Conservation (phyloP, 2,113 vertebrate genomes). For the Aptenodytes patagonicus region DNA sequence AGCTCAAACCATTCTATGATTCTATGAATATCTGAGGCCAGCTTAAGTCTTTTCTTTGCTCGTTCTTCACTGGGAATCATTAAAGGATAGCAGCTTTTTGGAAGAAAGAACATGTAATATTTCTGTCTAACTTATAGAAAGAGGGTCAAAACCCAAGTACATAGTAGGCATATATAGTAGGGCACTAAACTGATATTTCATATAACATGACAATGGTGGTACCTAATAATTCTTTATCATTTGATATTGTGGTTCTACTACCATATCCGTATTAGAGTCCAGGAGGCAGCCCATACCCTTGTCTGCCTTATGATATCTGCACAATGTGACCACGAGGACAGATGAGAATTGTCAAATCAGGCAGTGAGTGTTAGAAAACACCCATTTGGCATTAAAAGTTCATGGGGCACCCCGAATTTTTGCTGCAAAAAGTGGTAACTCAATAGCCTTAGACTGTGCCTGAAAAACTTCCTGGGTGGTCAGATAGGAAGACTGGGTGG, state of each 20-base stretch:
- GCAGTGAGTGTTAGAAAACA: background rate
- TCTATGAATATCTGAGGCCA: background rate
- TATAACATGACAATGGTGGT: background rate
- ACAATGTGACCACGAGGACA: background rate
- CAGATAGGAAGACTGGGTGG: background rate
- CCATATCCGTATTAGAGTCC: background rate
- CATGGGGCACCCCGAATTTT: background rate
- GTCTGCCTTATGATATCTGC: background rate
- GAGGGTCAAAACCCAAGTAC: background rate
- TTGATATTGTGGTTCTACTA: background rate
- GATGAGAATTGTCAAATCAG: background rate
- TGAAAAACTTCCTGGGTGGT: background rate
- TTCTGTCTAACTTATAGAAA: background rate
- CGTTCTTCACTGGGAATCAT: background rate
- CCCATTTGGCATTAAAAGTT: background rate
- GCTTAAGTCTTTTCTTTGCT: background rate
- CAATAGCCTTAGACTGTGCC: background rate
- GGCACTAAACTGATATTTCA: background rate
- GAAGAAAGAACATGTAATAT: background rate
- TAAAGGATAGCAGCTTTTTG: background rate
- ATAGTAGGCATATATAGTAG: background rate
- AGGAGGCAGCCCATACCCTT: background rate
- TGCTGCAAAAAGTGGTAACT: background rate
- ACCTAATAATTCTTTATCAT: background rate
- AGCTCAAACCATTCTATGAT: background rate